Conservation (phyloP, 1,140 invertebrate species). For the Drosophila rhopaloa region DNA sequence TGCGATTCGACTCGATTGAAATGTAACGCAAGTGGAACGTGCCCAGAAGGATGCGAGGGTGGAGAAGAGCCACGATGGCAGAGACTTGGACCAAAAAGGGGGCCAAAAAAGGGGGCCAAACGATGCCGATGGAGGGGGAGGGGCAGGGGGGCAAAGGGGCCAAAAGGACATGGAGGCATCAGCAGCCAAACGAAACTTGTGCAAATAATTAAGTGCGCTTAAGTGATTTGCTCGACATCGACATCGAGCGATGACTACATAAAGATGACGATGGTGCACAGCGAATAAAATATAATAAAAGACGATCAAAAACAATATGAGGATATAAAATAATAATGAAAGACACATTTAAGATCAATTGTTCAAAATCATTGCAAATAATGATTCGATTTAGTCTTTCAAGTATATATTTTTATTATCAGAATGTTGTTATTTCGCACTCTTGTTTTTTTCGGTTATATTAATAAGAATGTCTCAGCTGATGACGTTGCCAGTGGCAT, state of each 20-base stretch:
- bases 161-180: slow-evolving; percentile 1
- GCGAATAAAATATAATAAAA: slow-evolving; percentile 4
- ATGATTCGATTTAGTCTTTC: no score
- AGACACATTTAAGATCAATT: no score
- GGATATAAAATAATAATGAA: background rate
- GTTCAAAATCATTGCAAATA: no score
- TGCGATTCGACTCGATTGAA: slow-evolving; percentile 60
- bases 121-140: background rate
- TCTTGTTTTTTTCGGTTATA: background rate
- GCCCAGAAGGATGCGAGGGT: slow-evolving; percentile 29
- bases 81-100: background rate
- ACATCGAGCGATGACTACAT: slow-evolving; percentile 48
- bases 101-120: no score
- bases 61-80: slow-evolving; percentile 1
- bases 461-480: background rate
- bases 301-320: background rate
- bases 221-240: slow-evolving; percentile 73
- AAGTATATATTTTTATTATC: no score
- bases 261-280: slow-evolving; percentile 39
- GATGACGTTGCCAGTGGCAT: background rate
- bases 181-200: slow-evolving; percentile 66
- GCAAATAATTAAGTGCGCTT: slow-evolving; percentile 83
- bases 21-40: slow-evolving; percentile 69
- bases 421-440: no score
- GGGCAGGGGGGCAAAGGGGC: background rate